Base-by-base conservation (phyloP, 2,888 invertebrate species). In the Timema podura region DNA sequence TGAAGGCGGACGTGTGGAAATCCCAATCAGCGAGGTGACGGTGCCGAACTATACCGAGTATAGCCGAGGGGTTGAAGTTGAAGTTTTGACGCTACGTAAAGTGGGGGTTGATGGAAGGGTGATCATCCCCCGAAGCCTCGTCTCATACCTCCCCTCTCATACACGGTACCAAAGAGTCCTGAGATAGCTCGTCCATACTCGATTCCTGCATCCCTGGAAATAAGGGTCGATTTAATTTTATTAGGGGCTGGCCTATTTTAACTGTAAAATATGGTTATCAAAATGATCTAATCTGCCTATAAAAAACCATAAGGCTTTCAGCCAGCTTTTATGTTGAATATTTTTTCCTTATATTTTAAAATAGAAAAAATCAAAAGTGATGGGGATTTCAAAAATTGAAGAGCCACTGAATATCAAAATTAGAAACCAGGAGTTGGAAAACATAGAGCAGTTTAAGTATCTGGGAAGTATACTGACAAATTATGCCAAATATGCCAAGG, bases 111-210 rank as follows among this genome's bases (percentile, higher is more conserved):
- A 30, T 30, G 9, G 61, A 61, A 45, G 61, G 61, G 6, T 61
- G 61, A 13, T 61, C 61, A 9, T 61, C 61, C 44, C 44, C 61
- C 61, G 61, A 61, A 6, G 61, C 69, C 65, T 69, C 69, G 15
- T 69, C 59, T 73, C 73, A 74, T 67, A 74, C 77, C 66, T 78
- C 77, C 7, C 78, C 76, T 67, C 77, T 65, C 76, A 79, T 76
- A 13, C 78, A 76, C 74, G 77, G 90, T 80, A 93, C 89, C 75
- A 91, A 89, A n/a, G 93, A 93, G 78, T 93, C 93, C 81, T 93
- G 92, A 2, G 93, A 93, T 59, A 93, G 83, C 79, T 93, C 93
- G 83, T 93, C 93, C 86, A 93, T 86, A 68, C 92, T 91, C 74
- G 92, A 91, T 82, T 93, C 93, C 87, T 72, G 70, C 13, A 71